Base-by-base conservation (phyloP, 2,113 vertebrate species). In the Pollachius pollachius region DNA sequence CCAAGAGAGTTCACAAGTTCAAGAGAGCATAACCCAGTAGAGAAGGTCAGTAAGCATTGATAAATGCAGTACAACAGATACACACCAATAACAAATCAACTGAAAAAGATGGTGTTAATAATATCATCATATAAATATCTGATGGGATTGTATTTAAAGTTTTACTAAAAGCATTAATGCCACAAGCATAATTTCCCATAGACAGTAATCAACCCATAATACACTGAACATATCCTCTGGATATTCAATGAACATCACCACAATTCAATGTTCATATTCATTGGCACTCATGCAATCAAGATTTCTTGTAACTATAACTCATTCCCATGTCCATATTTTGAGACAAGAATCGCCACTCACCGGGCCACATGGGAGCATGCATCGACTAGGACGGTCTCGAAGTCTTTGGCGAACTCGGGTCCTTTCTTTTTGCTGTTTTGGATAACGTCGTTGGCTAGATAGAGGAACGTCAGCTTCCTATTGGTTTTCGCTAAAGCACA, bases 401-500 rank as follows among this genome's bases (percentile, higher is more conserved):
- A 99, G 68, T 99, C 97, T 84, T 95, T 93, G 3, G 97, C 92
- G 79, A 99, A 99, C 80, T 99, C 97, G 0, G 97, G 97, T 25
- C 97, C 97, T 91, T 99, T 99, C 81, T 97, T 96, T 86, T 99
- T 99, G 86, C 97, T 99, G 93, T 99, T 99, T 90, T 99, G 97
- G 81, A 99, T 99, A 69, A 99, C 97, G 82, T 99, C 97, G 0
- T 99, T 99, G 15, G 97, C 97, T 73, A 99, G 91, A 81, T 99
- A 98, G 0, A 99, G 91, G 88, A 99, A 98, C 4, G 97, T 99
- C 80, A 99, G 90, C 57, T 99, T 99, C 85, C 97, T 92, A 86
- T 84, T 95, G 13, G 90, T 93, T 87, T 98, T 99, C 61, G 97
- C 97, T 99, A 82, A 5, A 84, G 23, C 16, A 75, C 4, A 48